Conservation (phyloP, 92 coral and sea anemone species). For the Virgularia gustaviana region DNA sequence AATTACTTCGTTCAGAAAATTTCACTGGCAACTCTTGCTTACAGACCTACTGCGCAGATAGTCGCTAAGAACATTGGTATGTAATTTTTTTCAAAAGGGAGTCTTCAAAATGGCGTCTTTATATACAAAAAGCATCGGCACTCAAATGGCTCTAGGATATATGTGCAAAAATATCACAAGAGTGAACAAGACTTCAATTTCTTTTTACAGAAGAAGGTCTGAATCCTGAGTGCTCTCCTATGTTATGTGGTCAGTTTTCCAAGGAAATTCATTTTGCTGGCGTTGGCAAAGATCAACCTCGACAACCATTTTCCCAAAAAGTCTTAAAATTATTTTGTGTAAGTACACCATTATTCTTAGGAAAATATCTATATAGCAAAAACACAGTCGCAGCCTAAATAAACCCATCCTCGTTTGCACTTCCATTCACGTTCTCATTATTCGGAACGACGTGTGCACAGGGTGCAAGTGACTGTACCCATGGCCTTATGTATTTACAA, state of each 20-base stretch:
- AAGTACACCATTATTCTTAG: too few relatives aligned
- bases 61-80: constrained; percentile 57
- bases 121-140: too few relatives aligned
- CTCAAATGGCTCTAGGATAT: too few relatives aligned
- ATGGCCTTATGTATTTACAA: too few relatives aligned
- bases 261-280: constrained; percentile 35
- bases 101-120: not conserved
- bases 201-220: constrained; percentile 13
- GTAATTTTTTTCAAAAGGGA: not conserved
- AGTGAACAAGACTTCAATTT: too few relatives aligned
- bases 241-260: constrained; percentile 23
- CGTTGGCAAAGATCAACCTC: constrained; percentile 5
- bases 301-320: not conserved
- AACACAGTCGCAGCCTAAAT: too few relatives aligned
- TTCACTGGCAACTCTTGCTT: constrained; percentile 73
- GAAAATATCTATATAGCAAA: too few relatives aligned
- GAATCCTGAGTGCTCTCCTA: constrained; percentile 12
- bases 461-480: too few relatives aligned
- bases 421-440: too few relatives aligned
- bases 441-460: too few relatives aligned
- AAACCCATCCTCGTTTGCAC: too few relatives aligned
- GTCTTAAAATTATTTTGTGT: constrained; percentile 27
- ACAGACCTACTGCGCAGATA: constrained; percentile 65
- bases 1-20: constrained; percentile 61
- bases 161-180: too few relatives aligned